Conservation (phyloP, 2,113 vertebrate species). For the Rhineura floridana region DNA sequence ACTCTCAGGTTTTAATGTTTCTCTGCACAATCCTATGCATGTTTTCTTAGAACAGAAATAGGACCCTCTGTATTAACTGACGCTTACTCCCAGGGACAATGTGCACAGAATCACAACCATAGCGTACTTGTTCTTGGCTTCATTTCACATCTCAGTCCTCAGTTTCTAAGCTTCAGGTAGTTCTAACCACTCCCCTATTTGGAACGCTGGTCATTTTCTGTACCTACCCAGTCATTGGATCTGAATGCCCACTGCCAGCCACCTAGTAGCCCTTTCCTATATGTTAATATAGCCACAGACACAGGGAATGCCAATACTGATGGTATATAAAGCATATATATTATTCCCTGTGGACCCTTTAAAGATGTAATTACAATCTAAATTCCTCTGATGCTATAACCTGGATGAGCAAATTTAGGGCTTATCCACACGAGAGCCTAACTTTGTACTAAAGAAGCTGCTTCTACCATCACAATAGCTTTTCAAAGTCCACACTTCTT, state of each 20-base stretch:
- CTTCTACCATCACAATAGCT: too few relatives aligned
- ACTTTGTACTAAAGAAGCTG: too few relatives aligned
- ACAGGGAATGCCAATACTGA: constrained; percentile 34
- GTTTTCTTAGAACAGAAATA: not conserved
- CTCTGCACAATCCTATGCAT: not conserved
- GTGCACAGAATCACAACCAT: not conserved
- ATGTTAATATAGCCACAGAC: constrained; percentile 10
- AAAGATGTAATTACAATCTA: constrained; percentile 57
- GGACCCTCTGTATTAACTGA: not conserved
- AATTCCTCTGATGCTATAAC: constrained; percentile 50
- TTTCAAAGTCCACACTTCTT: too few relatives aligned
- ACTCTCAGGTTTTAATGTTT: not conserved
- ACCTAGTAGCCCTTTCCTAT: not conserved
- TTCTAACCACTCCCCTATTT: too few relatives aligned
- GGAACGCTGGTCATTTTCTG: not conserved
- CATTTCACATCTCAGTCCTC: not conserved
- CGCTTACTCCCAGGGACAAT: not conserved
- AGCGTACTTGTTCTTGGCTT: not conserved
- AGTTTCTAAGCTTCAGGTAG: not conserved
- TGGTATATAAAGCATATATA: constrained; percentile 58
- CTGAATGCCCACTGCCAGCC: not conserved
- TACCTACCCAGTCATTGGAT: not conserved
- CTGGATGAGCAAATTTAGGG: constrained; percentile 48
- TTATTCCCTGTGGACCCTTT: constrained; percentile 45
- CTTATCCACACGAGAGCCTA: too few relatives aligned